These are phyloP conservation scores for Sclerurus mexicanus DNA, from an alignment of 2,113 vertebrate genomes.

Conservation along the genomic window DNA sequence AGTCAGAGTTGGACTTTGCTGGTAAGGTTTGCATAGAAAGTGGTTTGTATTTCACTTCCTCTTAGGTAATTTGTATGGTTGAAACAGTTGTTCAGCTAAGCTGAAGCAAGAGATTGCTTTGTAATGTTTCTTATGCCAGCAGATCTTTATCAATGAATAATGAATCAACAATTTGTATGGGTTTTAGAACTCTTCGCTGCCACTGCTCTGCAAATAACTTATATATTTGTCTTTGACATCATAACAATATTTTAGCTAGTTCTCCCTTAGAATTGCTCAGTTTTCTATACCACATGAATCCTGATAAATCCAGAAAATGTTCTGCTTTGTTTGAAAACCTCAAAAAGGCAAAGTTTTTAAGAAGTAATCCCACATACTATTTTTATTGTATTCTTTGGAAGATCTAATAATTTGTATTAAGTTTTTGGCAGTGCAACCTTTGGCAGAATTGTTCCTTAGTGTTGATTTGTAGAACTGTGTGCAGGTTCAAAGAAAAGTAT, in stretches of 20 bases:
- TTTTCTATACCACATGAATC: background rate
- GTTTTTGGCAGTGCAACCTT: background rate
- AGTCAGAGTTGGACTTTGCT: background rate
- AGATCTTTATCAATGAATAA: background rate
- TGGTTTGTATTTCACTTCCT: background rate
- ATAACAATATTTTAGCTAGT: background rate
- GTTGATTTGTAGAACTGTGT: background rate
- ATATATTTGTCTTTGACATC: background rate
- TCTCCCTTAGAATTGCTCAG: background rate
- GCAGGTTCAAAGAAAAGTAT: background rate
- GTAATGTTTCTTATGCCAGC: background rate
- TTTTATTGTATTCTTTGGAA: background rate
- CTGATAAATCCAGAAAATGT: background rate
- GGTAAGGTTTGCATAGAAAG: background rate
- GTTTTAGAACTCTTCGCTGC: background rate
- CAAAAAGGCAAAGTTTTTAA: background rate
- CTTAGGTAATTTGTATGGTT: background rate
- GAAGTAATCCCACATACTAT: background rate
- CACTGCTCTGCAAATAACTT: background rate
- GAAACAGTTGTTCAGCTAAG: background rate
- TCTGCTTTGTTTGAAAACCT: background rate
- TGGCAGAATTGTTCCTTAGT: background rate
- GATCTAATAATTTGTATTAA: background rate
- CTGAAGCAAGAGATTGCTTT: background rate
- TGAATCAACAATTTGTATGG: background rate